These are phyloP conservation scores for Caenorhabditis uteleia DNA, from an alignment of 2,888 invertebrate genomes.

Conservation along the genomic window DNA sequence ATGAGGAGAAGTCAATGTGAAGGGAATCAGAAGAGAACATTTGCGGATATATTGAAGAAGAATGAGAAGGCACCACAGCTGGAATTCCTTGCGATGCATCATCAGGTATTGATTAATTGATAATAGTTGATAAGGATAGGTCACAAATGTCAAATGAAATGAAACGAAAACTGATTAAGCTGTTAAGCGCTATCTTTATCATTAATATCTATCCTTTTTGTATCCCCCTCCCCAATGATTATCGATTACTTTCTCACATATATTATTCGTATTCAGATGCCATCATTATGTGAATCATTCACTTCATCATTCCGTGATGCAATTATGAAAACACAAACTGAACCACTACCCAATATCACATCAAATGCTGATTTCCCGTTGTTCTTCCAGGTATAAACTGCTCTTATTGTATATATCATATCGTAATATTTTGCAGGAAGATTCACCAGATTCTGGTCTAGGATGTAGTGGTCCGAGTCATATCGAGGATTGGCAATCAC, in stretches of 20 bases:
- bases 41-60: constrained; percentile 59
- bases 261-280: constrained; percentile 48
- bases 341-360: constrained; percentile 42
- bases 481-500: constrained; percentile 90
- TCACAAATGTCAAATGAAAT: too few species aligned
- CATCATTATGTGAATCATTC: constrained; percentile 52
- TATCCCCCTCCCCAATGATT: too few species aligned
- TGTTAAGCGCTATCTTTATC: too few species aligned
- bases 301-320: constrained; percentile 45
- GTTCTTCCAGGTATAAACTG: constrained; percentile 40
- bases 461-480: constrained; percentile 73
- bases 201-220: too few species aligned
- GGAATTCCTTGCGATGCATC: constrained; percentile 65
- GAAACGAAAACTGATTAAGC: too few species aligned
- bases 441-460: constrained; percentile 65
- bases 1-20: constrained; percentile 2
- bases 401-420: constrained; percentile 3
- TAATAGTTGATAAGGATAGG: background rate
- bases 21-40: constrained; percentile 52
- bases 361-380: constrained; percentile 38
- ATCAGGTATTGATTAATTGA: constrained; percentile 52
- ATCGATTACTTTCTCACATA: too few species aligned
- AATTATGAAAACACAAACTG: constrained; percentile 39
- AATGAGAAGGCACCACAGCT: constrained; percentile 53
- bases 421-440: constrained; percentile 13